A percentile compares a stretch with the other conserved stretches of the same genome.
These are phyloP conservation scores for Dromococcyx pavoninus DNA, from an alignment of 2,797 vertebrate genomes.

Conservation along the genomic window DNA sequence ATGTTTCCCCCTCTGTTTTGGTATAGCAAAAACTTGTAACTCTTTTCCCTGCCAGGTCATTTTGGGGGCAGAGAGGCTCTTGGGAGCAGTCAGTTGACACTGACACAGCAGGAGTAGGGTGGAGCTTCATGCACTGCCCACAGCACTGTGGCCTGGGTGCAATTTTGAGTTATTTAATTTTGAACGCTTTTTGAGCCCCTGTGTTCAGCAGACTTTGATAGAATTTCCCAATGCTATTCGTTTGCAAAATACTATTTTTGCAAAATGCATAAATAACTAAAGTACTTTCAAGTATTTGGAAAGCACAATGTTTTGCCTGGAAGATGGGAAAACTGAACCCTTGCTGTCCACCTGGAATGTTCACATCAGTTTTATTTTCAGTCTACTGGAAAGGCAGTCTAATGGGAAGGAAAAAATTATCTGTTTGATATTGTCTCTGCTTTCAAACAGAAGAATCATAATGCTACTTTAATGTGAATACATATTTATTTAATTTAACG, in stretches of 20 bases:
- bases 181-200: neutral
- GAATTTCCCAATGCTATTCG: neutral
- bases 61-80: neutral
- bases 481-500: neutral
- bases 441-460: neutral
- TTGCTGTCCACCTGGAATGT: neutral
- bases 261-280: neutral
- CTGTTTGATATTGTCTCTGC: neutral
- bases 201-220: neutral
- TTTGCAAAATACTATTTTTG: neutral
- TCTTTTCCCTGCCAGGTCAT: neutral
- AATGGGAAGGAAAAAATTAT: neutral
- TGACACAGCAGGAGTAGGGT: neutral
- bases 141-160: rapidly evolving
- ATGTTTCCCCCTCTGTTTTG: rapidly evolving
- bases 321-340: neutral
- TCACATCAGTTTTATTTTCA: neutral
- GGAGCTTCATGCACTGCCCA: neutral
- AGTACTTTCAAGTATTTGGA: neutral
- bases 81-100: neutral
- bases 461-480: neutral
- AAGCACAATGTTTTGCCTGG: neutral
- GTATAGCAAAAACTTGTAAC: neutral
- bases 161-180: neutral
- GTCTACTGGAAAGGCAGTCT: neutral